Base-by-base conservation (phyloP, 1,140 invertebrate species). In the Diachasmimorpha longicaudata region DNA sequence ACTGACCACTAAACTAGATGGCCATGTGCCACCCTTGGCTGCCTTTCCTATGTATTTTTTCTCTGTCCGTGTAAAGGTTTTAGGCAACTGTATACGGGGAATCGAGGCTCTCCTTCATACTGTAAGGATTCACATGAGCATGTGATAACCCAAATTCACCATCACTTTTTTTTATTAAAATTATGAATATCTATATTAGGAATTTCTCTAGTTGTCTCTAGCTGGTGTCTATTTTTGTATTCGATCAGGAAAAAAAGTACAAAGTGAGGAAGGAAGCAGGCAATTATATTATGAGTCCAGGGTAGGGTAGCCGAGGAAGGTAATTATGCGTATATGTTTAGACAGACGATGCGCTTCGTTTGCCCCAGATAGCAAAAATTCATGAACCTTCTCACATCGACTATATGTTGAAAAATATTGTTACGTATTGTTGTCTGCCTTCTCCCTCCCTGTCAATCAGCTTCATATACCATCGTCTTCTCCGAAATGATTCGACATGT, bases 1-100 rank as follows among this genome's bases (percentile, higher is more conserved):
- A 83, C 83, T 86, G 85, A 85, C 85, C 87, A 85, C 87, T 86
- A 86, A 87, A 87, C 85, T 87, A 88, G 85, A 88, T 87, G 85
- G 86, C 82, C 83, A 83, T 84, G 84, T 87, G 85, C 84, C 81
- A 80, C 81, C 72, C 72, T 44, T 70, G 46, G 74, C 48, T 63
- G 52, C 74, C 69, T 16, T 55, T 63, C 68, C 71, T 73, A 46
- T 70, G 52, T 42, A 68, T 58, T 72, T 72, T 48, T 37, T 69
- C 44, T 66, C 10, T 68, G 19, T 76, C 77, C 76, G 79, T 80
- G 79, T 70, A 4, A 37, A 21, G 31, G 6, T 31, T 36, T n/a
- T 77, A 75, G 79, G 79, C 77, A 77, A 78, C 74, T 31, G 31
- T 31, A 6, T 31, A 31, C 31, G 31, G 2, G 31, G 6, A 6